phyloP scores from a whole-genome alignment of 2,888 invertebrate genomes.

The Sphecodes monilicornis region DNA sequence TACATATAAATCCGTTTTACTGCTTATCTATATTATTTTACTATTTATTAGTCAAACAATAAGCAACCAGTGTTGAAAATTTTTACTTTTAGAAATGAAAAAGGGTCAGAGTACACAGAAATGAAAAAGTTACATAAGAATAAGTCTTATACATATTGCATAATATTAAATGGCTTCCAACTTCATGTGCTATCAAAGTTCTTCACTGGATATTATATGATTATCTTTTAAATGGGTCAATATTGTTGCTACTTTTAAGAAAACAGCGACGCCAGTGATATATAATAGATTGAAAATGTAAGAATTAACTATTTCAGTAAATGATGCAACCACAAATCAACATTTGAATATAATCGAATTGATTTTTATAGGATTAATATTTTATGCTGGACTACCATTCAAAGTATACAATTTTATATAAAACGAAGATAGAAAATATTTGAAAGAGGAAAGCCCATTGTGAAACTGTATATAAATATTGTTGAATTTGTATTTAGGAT shows the following conservation, averaged over 20 bases:
- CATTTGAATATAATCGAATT: constrained; percentile 14
- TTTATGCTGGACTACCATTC: constrained; percentile 12
- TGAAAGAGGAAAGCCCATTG: constrained; percentile 1
- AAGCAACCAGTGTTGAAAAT: constrained; percentile 7
- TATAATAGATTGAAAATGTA: constrained; percentile 14
- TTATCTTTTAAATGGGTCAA: constrained; percentile 31
- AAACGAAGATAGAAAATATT: not conserved
- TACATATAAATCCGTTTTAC: not conserved
- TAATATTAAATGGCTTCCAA: constrained; percentile 66
- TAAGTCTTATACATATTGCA: constrained; percentile 46
- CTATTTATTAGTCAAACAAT: constrained; percentile 26
- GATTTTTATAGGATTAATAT: not conserved
- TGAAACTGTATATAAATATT: constrained; percentile 41
- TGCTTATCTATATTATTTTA: constrained; percentile 9
- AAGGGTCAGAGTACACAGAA: constrained; percentile 36
- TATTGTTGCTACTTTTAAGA: constrained; percentile 24
- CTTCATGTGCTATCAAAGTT: constrained; percentile 50
- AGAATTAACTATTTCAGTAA: not conserved
- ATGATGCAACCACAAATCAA: not conserved
- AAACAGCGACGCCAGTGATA: constrained; percentile 17
- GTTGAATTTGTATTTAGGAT: constrained; percentile 37
- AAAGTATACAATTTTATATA: not conserved
- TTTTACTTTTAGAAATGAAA: constrained; percentile 19
- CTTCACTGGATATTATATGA: constrained; percentile 30
- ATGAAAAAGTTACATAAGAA: constrained; percentile 52